Percentiles rank a stretch among this genome's conserved stretches.
Evolutionary conservation across 2,797 vertebrate species (phyloP).

Genomic region (Gymnoscopelus microlampas): DNA sequence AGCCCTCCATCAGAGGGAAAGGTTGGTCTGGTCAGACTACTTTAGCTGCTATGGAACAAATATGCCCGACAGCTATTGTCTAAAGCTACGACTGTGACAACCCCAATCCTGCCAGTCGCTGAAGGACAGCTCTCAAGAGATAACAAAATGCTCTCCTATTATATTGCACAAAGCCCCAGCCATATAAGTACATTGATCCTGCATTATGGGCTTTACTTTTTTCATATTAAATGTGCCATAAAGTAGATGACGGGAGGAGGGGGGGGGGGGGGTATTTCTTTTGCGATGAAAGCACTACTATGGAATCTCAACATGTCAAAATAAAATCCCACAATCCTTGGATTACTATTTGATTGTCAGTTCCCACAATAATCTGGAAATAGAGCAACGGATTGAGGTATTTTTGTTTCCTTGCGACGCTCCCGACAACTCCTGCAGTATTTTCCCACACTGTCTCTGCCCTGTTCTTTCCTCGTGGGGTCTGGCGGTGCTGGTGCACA

Average conservation of each 20-base stretch:
- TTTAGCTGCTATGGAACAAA: constrained; percentile 14
- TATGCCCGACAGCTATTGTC: not conserved
- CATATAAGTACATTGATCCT: constrained; percentile 9
- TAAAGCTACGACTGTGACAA: not conserved
- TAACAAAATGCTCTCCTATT: not conserved
- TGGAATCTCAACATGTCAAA: constrained; percentile 11
- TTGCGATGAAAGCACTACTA: not conserved
- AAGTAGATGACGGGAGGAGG: not conserved
- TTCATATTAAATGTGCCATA: not conserved
- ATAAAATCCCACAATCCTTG: constrained; percentile 9
- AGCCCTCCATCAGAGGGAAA: not conserved
- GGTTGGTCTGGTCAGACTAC: constrained; percentile 40
- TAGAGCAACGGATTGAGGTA: constrained; percentile 16
- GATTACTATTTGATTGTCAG: constrained; percentile 25
- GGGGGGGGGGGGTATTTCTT: not conserved
- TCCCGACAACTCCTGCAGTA: constrained; percentile 11
- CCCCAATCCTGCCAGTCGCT: not conserved
- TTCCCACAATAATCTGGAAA: constrained; percentile 34
- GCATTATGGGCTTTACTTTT: constrained; percentile 1
- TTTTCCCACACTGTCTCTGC: constrained; percentile 28
- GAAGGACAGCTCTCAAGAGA: not conserved
- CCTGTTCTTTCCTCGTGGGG: constrained; percentile 15
- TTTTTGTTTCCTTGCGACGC: constrained; percentile 8
- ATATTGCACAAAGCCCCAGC: not conserved
- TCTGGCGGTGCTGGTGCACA: constrained; percentile 23